Conservation (phyloP, 2,113 vertebrate species). For the Mastomys natalensis region DNA sequence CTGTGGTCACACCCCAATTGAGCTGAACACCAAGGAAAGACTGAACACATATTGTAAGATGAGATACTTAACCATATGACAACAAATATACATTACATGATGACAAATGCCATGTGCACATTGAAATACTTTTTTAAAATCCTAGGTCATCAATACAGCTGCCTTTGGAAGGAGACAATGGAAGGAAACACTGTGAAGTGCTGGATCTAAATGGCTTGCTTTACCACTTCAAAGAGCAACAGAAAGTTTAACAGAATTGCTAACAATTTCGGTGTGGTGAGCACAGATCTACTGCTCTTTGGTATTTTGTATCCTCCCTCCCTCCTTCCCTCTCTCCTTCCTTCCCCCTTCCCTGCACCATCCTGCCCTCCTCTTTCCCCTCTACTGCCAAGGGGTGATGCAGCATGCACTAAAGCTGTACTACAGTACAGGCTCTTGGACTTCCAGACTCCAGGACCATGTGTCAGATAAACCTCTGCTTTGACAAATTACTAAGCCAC, state of each 20-base stretch:
- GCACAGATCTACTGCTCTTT: neutral
- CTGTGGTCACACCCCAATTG: neutral
- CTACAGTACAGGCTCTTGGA: neutral
- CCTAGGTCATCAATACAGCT: neutral
- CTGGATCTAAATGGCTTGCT: neutral
- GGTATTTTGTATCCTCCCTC: neutral
- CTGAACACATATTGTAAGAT: neutral
- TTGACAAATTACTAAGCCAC: neutral
- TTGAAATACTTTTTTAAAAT: neutral
- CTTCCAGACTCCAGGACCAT: neutral
- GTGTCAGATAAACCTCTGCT: neutral
- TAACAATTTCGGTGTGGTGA: no score
- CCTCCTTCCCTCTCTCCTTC: neutral
- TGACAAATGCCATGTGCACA: neutral
- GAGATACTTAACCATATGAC: neutral
- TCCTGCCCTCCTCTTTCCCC: no score
- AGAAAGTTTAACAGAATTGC: neutral
- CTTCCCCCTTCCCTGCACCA: no score
- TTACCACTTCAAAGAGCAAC: slow-evolving; percentile 2
- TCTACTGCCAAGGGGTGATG: neutral
- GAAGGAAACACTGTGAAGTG: neutral
- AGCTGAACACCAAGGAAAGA: neutral
- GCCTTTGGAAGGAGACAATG: neutral
- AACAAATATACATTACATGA: neutral
- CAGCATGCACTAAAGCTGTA: neutral